A percentile compares a stretch with the other conserved stretches of the same genome.
Conservation (phyloP, 2,888 invertebrate genomes). For the Meiosimyza platycephala region DNA sequence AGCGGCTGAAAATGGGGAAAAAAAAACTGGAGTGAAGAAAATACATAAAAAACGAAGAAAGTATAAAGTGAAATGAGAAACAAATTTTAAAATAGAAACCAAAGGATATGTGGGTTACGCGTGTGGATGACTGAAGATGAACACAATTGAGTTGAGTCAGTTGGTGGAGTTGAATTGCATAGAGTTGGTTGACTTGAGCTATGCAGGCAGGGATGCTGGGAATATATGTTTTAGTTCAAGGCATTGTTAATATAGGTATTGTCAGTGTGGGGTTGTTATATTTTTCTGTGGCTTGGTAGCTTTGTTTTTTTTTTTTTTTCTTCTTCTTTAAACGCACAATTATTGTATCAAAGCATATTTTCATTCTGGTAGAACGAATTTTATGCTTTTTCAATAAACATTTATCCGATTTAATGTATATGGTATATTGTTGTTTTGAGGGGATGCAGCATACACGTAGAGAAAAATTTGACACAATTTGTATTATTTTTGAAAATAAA, state of each 20-base stretch:
- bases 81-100: conserved; percentile 34
- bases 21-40: not conserved
- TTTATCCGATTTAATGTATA: conserved; percentile 63
- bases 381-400: conserved; percentile 69
- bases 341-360: conserved; percentile 68
- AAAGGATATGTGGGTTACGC: conserved; percentile 39
- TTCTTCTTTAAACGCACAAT: conserved; percentile 46
- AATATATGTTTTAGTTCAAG: conserved; percentile 30
- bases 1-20: not conserved
- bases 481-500: no score
- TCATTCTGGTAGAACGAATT: conserved; percentile 68
- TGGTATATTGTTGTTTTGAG: conserved; percentile 55
- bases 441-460: not conserved
- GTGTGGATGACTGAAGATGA: conserved; percentile 29
- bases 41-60: conserved; percentile 7
- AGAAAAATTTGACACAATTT: not conserved
- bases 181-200: not conserved
- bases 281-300: conserved; percentile 19
- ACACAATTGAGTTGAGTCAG: conserved; percentile 38
- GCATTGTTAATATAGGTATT: conserved; percentile 1
- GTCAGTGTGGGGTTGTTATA: not conserved
- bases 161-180: not conserved
- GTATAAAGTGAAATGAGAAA: conserved; percentile 44
- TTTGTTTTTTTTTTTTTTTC: conserved; percentile 14
- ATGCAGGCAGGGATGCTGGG: not conserved